These are phyloP conservation scores for Chascanopsetta lugubris DNA, from an alignment of 2,113 vertebrate genomes.

Conservation along the genomic window DNA sequence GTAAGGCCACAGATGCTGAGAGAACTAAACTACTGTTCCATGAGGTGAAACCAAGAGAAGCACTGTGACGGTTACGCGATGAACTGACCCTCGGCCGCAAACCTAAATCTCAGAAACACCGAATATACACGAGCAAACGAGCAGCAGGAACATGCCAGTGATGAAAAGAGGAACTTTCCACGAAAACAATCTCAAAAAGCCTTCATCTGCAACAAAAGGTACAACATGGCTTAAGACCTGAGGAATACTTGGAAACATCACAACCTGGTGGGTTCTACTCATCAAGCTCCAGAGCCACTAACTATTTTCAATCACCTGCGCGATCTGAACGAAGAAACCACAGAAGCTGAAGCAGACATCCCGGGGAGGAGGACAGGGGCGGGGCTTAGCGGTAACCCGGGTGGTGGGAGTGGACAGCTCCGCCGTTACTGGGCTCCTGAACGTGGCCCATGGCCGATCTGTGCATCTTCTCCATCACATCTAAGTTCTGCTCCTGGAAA, in stretches of 20 bases:
- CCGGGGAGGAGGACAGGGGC: background rate
- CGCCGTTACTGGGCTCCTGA: slow-evolving; percentile 85
- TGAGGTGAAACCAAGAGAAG: slow-evolving; percentile 53
- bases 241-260: slow-evolving; percentile 62
- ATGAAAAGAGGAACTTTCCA: slow-evolving; percentile 32
- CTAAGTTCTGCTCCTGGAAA: slow-evolving; percentile 92
- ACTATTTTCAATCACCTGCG: slow-evolving; percentile 72
- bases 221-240: slow-evolving; percentile 71
- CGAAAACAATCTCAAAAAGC: slow-evolving; percentile 46
- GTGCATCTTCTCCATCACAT: slow-evolving; percentile 88
- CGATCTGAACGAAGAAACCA: slow-evolving; percentile 61
- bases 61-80: slow-evolving; percentile 52
- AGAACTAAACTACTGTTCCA: slow-evolving; percentile 42
- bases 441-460: slow-evolving; percentile 85
- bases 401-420: slow-evolving; percentile 91
- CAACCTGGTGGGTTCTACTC: slow-evolving; percentile 41
- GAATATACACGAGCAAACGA: slow-evolving; percentile 39
- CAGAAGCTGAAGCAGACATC: slow-evolving; percentile 40
- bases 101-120: slow-evolving; percentile 24
- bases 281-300: slow-evolving; percentile 41
- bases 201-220: slow-evolving; percentile 67
- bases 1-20: slow-evolving; percentile 68
- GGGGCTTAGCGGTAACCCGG: slow-evolving; percentile 89
- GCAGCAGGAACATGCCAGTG: slow-evolving; percentile 54
- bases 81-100: slow-evolving; percentile 32